phyloP scores from a whole-genome alignment of 2,113 vertebrate genomes.

The Podarcis cretensis region DNA sequence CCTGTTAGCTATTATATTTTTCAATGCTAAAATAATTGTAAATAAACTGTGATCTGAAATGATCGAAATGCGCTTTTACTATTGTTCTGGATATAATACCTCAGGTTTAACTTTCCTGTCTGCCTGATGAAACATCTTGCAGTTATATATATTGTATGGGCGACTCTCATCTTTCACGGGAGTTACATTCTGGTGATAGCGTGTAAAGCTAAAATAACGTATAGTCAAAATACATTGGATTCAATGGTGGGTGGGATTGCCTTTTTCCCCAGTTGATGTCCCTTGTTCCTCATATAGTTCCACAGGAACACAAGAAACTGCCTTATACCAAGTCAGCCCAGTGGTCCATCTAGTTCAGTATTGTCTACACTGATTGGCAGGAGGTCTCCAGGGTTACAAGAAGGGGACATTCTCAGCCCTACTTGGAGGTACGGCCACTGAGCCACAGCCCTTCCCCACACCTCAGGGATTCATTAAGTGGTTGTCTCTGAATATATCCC shows the following conservation, averaged over 20 bases:
- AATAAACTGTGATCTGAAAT: neutral
- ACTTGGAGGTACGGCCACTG: no score
- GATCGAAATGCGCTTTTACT: neutral
- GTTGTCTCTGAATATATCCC: neutral
- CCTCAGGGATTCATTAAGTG: neutral
- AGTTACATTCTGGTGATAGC: no score
- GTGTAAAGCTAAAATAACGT: no score
- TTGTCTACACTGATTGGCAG: no score
- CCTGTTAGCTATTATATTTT: constrained; percentile 10
- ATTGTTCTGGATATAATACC: neutral
- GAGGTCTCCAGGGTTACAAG: no score
- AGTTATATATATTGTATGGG: neutral
- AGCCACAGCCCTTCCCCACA: no score
- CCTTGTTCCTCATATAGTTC: neutral
- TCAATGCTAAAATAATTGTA: neutral
- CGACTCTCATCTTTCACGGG: no score
- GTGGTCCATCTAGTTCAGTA: neutral
- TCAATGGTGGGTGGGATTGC: no score
- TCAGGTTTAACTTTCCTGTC: neutral
- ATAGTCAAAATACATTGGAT: no score
- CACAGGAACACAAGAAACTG: no score
- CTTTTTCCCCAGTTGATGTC: no score
- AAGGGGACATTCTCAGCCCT: no score
- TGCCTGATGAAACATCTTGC: neutral
- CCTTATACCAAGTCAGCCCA: neutral